A percentile compares a stretch with the other conserved stretches of the same genome.
These are phyloP conservation scores for Ceuthmochares aereus DNA, from an alignment of 2,113 vertebrate genomes.

Conservation along the genomic window DNA sequence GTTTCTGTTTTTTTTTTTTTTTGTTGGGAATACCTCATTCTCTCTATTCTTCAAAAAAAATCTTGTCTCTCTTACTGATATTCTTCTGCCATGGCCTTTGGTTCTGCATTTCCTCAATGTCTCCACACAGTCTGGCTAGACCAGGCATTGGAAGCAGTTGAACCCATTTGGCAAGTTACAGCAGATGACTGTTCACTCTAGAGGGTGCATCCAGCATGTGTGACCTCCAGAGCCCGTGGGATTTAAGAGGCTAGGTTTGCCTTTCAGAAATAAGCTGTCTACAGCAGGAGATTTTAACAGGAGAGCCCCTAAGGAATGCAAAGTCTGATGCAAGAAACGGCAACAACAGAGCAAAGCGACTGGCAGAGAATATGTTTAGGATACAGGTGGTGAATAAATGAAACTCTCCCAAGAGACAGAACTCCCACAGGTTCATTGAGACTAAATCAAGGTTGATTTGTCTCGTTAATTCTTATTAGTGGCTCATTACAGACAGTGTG, in stretches of 20 bases:
- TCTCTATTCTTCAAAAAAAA: neutral
- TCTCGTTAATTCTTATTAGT: conserved; percentile 7
- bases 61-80: neutral
- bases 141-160: neutral
- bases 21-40: neutral
- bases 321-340: neutral
- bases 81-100: neutral
- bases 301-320: neutral
- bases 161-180: neutral
- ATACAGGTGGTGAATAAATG: neutral
- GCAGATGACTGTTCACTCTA: neutral
- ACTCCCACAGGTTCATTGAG: neutral
- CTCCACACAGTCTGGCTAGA: accelerated
- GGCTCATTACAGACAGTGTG: neutral
- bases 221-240: neutral
- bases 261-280: neutral
- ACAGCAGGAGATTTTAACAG: neutral
- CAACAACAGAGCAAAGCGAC: neutral
- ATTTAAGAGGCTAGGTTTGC: neutral
- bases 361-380: neutral
- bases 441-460: neutral
- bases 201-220: neutral
- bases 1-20: too few relatives aligned
- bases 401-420: neutral
- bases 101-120: neutral